Base-by-base conservation (phyloP, 2,888 invertebrate genomes). In the Onchidella celtica region DNA sequence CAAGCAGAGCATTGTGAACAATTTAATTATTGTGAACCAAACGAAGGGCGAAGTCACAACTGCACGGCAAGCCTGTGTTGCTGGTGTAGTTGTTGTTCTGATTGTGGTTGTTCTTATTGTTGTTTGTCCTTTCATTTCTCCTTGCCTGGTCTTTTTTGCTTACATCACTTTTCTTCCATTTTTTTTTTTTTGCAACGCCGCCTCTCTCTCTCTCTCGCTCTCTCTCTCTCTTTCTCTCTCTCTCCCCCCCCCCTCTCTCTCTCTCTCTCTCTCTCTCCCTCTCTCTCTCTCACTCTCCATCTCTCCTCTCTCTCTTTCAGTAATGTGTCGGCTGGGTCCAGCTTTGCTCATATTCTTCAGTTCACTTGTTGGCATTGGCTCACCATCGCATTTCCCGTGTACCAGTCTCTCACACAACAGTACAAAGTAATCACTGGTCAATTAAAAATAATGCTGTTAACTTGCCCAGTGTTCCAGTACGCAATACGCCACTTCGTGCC, bases 151-250 rank as follows among this genome's bases (percentile, higher is more conserved):
- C 32, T 32, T 38, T n/a, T 36, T 11, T 36, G 6, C 27, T 32
- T 38, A 17, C 14, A 1, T 17, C 11, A 29, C 40, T n/a, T 11
- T 63, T 57, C 63, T 24, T 55, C 68, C 40, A 21, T 68, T n/a
- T 68, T 47, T 66, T n/a, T 4, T 24, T 27, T 29, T 47, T 3
- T 47, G 11, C 29, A 2, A 0, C 6, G 24, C n/a, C 61, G 21
- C 34, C 36, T 78, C 78, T 69, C 68, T 69, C 57, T 68, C 59
- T 57, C 55, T 76, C 47, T 40, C 38, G 17, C 47, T 40, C 65
- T 40, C 40, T 65, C 65, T 65, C 40, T 65, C 65, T 59, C 74
- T 74, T 47, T 59, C 74, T 74, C 61, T 59, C 40, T 47, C 65
- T 65, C 65, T 38, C 47, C 74, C 34, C 34, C 40, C 65, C 59